phyloP scores from a whole-genome alignment of 2,888 invertebrate genomes.

The Heliconius aoede region DNA sequence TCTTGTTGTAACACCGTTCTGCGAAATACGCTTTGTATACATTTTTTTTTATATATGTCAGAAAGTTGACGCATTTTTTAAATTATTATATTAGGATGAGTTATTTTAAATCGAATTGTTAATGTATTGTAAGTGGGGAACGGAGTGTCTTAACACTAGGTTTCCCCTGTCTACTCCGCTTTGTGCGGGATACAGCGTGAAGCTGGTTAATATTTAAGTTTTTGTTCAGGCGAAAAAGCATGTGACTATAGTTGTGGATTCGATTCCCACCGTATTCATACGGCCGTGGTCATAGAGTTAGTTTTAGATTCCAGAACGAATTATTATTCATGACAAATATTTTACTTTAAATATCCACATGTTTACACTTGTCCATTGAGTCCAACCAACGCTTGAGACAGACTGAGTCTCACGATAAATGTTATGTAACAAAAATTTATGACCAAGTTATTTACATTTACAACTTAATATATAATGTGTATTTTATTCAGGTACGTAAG shows the following conservation, averaged over 20 bases:
- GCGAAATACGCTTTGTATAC: background rate
- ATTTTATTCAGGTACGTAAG: background rate
- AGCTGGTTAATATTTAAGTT: too few species aligned
- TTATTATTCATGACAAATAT: background rate
- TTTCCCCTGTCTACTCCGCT: too few species aligned
- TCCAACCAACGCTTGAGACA: background rate
- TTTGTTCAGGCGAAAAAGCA: too few species aligned
- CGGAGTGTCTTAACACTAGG: too few species aligned
- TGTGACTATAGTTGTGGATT: too few species aligned
- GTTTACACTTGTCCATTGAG: constrained; percentile 14
- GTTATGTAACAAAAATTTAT: constrained; percentile 11
- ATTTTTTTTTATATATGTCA: background rate
- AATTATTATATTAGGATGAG: background rate
- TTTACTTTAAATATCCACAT: constrained; percentile 19
- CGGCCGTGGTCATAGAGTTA: background rate
- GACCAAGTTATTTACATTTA: background rate
- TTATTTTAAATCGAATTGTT: background rate
- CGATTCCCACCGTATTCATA: too few species aligned
- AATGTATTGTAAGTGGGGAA: too few species aligned
- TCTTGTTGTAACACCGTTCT: background rate
- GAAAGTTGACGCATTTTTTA: background rate
- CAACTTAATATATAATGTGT: background rate
- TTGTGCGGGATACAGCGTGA: too few species aligned
- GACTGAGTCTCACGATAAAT: constrained; percentile 11
- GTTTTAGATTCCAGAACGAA: background rate